Base-by-base conservation (phyloP, 2,113 vertebrate species). In the Amblyopsis rosae region DNA sequence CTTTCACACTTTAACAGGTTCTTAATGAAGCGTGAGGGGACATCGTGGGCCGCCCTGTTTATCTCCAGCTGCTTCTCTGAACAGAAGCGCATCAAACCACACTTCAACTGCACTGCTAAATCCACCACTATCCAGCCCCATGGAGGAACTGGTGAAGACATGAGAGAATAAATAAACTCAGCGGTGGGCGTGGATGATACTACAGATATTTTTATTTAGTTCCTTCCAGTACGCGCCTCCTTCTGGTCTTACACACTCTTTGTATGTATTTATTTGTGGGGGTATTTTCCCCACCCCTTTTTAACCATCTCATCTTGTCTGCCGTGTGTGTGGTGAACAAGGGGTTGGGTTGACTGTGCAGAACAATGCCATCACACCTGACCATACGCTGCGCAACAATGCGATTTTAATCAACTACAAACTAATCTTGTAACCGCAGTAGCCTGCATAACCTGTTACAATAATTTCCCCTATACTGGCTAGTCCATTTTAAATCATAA, bases 1-100 rank as follows among this genome's bases (percentile, higher is more conserved):
- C 35, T 45, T 75, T 1, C 32, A 33, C 12, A 65, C 15, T 60
- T 68, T 65, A 16, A 33, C 90, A 94, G 93, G 92, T 91, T 6
- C 89, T 94, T 65, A 80, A 55, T 76, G 89, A 92, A 70, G 91
- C 85, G 47, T 92, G 89, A 93, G 73, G 74, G 72, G 64, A 53
- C 62, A 55, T 67, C 61, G 11, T 13, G 53, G 56, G 62, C 68
- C 59, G 49, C 65, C 61, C 17, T 62, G 53, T 71, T 71, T 45
- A 59, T 78, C 55, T 65, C 77, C 55, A 60, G 67, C 75, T 62
- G 79, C 75, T 82, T 79, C 77, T 86, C 75, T 68, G 49, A 66
- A 81, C 85, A 73, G 80, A 91, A 65, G 61, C 62, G 63, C 72
- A 26, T 73, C 62, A 49, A 16, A 73, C 65, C 48, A 55, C 62